phyloP scores from a whole-genome alignment of 2,797 vertebrate genomes.

The Gobionotothen gibberifrons region DNA sequence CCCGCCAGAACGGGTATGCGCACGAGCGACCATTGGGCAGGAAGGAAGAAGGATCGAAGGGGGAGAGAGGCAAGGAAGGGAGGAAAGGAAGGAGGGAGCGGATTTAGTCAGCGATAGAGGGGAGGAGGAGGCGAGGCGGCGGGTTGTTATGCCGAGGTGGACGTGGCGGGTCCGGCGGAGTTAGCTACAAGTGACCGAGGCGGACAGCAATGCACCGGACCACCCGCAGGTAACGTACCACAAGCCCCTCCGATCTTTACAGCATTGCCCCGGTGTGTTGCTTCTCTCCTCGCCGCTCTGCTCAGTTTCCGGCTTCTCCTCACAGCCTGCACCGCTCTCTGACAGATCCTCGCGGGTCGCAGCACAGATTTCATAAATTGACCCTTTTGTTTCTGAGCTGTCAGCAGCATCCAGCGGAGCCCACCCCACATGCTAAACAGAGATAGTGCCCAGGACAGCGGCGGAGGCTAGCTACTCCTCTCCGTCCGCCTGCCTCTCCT shows the following conservation, averaged over 20 bases:
- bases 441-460: not conserved
- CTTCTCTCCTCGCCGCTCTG: conserved; percentile 5
- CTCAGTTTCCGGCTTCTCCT: conserved; percentile 41
- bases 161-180: conserved; percentile 86
- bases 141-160: conserved; percentile 81
- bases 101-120: conserved; percentile 52
- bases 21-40: conserved; percentile 36
- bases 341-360: conserved; percentile 34
- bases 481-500: conserved; percentile 18
- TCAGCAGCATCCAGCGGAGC: conserved; percentile 45
- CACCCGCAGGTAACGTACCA: conserved; percentile 76
- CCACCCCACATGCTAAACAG: not conserved
- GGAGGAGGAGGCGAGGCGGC: conserved; percentile 66
- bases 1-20: conserved; percentile 43
- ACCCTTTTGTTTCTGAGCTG: conserved; percentile 48
- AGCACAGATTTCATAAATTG: conserved; percentile 11
- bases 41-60: conserved; percentile 27
- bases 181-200: conserved; percentile 63
- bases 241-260: not conserved
- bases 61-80: no score
- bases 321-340: conserved; percentile 20
- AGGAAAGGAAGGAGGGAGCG: conserved; percentile 40
- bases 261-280: not conserved
- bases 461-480: conserved; percentile 19
- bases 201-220: conserved; percentile 73